Evolutionary conservation across 2,113 vertebrate species (phyloP), one percentile per base, ranked within the genome.

Genomic region (Chascanopsetta lugubris): DNA sequence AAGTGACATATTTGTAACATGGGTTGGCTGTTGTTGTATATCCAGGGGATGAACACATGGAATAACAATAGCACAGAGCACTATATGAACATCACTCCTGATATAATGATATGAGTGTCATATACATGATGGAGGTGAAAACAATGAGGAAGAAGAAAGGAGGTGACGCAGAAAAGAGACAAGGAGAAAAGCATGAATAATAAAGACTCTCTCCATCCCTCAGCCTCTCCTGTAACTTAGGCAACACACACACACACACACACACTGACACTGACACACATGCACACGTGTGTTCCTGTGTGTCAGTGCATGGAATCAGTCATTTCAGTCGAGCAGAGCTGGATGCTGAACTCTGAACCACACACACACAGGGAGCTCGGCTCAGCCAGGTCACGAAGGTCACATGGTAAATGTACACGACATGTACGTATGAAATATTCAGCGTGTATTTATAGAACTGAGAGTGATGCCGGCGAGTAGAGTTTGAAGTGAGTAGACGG

Each of bases 141-240:
- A 64, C 60, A 13, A 4, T 60, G 40, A 72, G 25, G 54, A 24
- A 13, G 40, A 13, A 6, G 26, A 63, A 18, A 26, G 46, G 38
- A 40, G n/a, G 38, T 13, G 5, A 38, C 5, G 24, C 40, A 43
- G 43, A 59, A n/a, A 13, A 61, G 70, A 74, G 18, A 36, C 42
- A 45, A 20, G 42, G 42, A 42, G 10, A 11, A 13, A 11, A 13
- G 11, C 56, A 80, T 83, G 53, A 83, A 80, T 86, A 79, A 82
- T 77, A 71, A 21, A 80, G 32, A 76, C 53, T 67, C 32, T 3
- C 58, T 50, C 70, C 38, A 65, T 77, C 62, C 29, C 36, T 32
- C 61, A 27, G 53, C 50, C 42, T 42, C 36, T 45, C 20, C 22
- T 34, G 27, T 38, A 64, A 59, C 72, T 61, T 25, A 9, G 64